A percentile compares a stretch with the other conserved stretches of the same genome.
phyloP scores from a whole-genome alignment of 2,888 invertebrate species.

The Bugula neritina region DNA sequence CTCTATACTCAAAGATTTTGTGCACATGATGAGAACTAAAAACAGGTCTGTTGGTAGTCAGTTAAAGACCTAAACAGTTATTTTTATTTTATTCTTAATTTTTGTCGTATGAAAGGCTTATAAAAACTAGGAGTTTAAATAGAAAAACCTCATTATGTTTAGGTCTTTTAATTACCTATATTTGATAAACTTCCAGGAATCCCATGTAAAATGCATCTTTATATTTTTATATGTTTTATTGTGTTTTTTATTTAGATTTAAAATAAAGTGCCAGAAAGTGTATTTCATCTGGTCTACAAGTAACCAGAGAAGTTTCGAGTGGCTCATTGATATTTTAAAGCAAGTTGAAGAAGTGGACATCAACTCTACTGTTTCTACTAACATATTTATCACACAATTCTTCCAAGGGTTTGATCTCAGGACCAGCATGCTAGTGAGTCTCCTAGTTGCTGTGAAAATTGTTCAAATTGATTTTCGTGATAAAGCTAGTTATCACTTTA shows the following conservation, averaged over 20 bases:
- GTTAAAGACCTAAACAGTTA: no score
- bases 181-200: no score
- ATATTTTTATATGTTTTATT: background rate
- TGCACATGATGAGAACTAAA: conserved; percentile 46
- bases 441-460: no score
- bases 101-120: no score
- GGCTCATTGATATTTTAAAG: conserved; percentile 62
- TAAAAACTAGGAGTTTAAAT: no score
- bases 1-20: conserved; percentile 63
- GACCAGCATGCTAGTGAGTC: conserved; percentile 60
- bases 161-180: no score
- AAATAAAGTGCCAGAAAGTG: conserved; percentile 50
- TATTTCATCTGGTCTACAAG: conserved; percentile 64
- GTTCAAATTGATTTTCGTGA: no score
- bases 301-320: conserved; percentile 64
- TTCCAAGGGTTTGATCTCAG: conserved; percentile 63
- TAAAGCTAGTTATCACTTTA: no score
- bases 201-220: no score
- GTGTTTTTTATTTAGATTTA: background rate
- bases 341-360: conserved; percentile 59
- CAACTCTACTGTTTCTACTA: conserved; percentile 57
- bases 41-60: conserved; percentile 9
- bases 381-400: conserved; percentile 64
- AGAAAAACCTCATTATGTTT: no score
- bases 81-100: no score